Base-by-base conservation (phyloP, 2,797 vertebrate genomes). In the Oreonectes daqikongensis region DNA sequence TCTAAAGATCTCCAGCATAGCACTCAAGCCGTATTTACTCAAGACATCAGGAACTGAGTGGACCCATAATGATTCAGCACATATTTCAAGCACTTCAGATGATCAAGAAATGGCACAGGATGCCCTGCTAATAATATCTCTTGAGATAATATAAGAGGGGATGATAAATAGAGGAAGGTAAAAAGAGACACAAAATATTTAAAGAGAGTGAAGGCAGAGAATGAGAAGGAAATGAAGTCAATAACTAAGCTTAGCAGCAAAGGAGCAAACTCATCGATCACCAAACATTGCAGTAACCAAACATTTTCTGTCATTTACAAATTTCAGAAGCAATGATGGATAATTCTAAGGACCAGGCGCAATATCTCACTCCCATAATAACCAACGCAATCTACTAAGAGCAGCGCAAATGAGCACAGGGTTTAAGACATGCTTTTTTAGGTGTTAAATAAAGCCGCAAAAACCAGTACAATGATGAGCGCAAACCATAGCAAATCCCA, bases 81-180 rank as follows among this genome's bases (percentile, higher is more conserved):
- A 81, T 73, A 81, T 80, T 86, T 87, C 82, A 84, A 89, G 88
- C 83, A 84, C 88, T 90, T 91, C 26, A 81, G 79, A 89, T 88
- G 87, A 91, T 89, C 80, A 84, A 80, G 84, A 83, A 79, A 85
- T 79, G 86, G 87, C 85, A 69, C 52, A 86, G 89, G 84, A 89
- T 84, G 77, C 79, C 72, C 44, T 28, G 83, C 84, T 90, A 91
- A 93, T 90, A 86, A 77, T 84, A 88, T 81, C 89, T 86, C 89
- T 71, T 73, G 88, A 89, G 90, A 14, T 35, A 77, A 78, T 70
- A 83, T 48, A 52, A 55, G 28, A n/a, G 24, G 38, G 46, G n/a
- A 20, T 20, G 68, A 44, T 64, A 10, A 57, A 32, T 61, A 26
- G 26, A 20, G 81, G 66, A 82, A 68, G 72, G 75, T 77, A 75